Evolutionary conservation across 1,140 invertebrate species (phyloP).

Genomic region (Metopolophium dirhodum): DNA sequence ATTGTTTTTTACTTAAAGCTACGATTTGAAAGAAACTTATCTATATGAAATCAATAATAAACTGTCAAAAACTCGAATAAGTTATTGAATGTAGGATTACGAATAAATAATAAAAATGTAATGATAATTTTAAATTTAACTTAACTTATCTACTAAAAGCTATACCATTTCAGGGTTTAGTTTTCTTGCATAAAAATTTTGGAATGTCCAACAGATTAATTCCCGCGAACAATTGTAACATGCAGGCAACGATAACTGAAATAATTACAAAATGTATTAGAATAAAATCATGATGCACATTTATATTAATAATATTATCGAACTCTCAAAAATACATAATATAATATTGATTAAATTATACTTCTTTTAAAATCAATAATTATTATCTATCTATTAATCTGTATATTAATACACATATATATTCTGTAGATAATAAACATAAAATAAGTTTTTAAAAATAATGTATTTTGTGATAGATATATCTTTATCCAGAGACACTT

Average conservation of each 20-base stretch:
- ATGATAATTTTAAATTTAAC: background rate
- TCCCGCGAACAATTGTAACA: conserved; percentile 41
- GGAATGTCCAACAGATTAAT: conserved; percentile 16
- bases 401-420: too few relatives aligned
- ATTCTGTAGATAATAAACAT: too few relatives aligned
- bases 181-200: background rate
- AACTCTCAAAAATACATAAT: too few relatives aligned
- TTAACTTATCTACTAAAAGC: background rate
- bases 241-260: conserved; percentile 22
- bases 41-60: background rate
- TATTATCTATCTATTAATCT: too few relatives aligned
- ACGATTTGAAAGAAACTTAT: too few relatives aligned
- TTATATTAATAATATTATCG: too few relatives aligned
- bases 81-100: background rate
- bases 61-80: background rate
- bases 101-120: background rate
- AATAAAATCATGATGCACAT: background rate
- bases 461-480: too few relatives aligned
- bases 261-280: background rate
- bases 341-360: too few relatives aligned
- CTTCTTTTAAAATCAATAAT: too few relatives aligned
- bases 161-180: background rate
- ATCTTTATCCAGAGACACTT: too few relatives aligned
- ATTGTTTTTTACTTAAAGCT: too few relatives aligned
- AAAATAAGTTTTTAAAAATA: too few relatives aligned